Conservation (phyloP, 2,113 vertebrate species). For the Caloenas nicobarica region DNA sequence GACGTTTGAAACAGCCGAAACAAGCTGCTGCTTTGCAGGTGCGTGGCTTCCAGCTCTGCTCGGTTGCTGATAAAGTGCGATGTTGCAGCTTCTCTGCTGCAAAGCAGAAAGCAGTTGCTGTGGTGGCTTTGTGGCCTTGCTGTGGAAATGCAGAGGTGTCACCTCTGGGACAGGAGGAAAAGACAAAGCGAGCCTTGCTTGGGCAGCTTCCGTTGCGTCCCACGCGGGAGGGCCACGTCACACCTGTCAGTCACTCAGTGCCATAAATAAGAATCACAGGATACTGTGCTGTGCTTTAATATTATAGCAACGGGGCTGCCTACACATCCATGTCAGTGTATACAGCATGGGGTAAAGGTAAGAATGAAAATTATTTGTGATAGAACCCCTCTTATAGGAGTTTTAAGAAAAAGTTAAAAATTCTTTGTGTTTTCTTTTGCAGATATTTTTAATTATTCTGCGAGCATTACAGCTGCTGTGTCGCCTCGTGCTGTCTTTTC, state of each 20-base stretch:
- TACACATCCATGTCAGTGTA: neutral
- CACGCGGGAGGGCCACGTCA: neutral
- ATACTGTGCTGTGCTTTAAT: neutral
- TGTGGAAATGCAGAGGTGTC: neutral
- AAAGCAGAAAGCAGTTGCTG: neutral
- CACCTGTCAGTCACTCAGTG: neutral
- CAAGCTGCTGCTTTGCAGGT: neutral
- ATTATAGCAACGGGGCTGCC: neutral
- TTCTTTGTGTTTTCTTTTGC: conserved; percentile 10
- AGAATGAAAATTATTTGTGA: neutral
- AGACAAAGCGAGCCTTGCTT: neutral
- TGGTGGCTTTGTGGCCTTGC: neutral
- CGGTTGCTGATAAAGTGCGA: neutral
- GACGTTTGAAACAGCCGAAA: neutral
- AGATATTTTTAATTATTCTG: conserved; percentile 91
- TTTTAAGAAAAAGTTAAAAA: neutral
- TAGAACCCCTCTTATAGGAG: neutral
- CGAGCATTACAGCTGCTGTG: conserved; percentile 87
- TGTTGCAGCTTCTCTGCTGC: neutral
- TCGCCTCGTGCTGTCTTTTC: conserved; percentile 91
- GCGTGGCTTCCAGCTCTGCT: neutral
- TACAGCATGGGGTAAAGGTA: neutral
- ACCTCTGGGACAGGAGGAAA: neutral
- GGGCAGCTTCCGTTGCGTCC: neutral
- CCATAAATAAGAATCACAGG: neutral